phyloP scores from a whole-genome alignment of 2,888 invertebrate species.

The Cantharis flavilabris region DNA sequence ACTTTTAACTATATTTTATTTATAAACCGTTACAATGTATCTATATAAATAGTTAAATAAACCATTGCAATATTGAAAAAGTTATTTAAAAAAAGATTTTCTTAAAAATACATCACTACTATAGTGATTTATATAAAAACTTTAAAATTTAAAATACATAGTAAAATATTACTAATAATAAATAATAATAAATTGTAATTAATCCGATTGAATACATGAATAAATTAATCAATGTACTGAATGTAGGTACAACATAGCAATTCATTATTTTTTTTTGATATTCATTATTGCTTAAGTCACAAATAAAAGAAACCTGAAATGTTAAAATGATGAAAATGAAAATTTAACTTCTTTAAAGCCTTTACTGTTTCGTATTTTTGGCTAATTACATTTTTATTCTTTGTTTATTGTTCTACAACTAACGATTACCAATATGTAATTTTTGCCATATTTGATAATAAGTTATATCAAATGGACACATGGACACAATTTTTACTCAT shows the following conservation, averaged over 20 bases:
- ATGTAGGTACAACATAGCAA: neutral
- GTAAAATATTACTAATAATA: neutral
- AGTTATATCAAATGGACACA: too few relatives aligned
- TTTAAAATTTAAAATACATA: neutral
- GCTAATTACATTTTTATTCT: too few relatives aligned
- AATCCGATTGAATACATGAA: neutral
- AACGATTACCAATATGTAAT: too few relatives aligned
- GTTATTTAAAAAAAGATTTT: neutral
- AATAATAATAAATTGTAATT: neutral
- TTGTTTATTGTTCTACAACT: too few relatives aligned
- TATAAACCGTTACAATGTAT: slow-evolving; percentile 20
- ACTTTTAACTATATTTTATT: slow-evolving; percentile 26
- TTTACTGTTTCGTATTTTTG: too few relatives aligned
- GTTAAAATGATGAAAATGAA: neutral
- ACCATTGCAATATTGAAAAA: slow-evolving; percentile 6
- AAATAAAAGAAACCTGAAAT: neutral
- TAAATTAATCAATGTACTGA: neutral
- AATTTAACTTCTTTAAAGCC: neutral
- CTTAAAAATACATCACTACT: neutral
- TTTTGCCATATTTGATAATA: too few relatives aligned
- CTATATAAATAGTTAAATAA: slow-evolving; percentile 16
- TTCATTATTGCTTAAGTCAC: too few relatives aligned
- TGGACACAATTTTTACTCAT: too few relatives aligned
- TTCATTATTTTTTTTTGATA: neutral
- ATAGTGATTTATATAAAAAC: neutral